Evolutionary conservation across 2,888 invertebrate genomes (phyloP).

Genomic region (Andrena haemorrhoa): DNA sequence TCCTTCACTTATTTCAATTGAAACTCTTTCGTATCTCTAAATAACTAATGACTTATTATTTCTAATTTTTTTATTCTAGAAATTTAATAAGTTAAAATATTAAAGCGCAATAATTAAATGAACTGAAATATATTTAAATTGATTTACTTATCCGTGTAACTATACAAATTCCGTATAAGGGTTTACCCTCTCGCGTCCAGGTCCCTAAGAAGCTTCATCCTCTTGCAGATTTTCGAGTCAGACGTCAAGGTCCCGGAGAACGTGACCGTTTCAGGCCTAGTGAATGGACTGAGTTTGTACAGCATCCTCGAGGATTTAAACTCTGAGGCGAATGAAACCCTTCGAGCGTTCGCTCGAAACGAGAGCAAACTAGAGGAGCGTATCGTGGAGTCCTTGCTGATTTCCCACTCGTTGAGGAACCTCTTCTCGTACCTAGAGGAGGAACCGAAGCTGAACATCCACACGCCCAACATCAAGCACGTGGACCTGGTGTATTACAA

Average conservation of each 20-base stretch:
- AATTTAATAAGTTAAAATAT: too few species aligned
- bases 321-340: neutral
- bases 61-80: too few species aligned
- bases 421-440: constrained; percentile 75
- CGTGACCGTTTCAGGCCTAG: constrained; percentile 51
- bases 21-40: too few species aligned
- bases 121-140: neutral
- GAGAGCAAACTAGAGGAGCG: constrained; percentile 56
- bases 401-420: constrained; percentile 48
- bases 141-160: too few species aligned
- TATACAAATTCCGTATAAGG: too few species aligned
- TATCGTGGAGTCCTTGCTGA: constrained; percentile 35
- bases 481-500: constrained; percentile 57
- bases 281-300: constrained; percentile 66
- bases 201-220: too few species aligned
- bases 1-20: neutral
- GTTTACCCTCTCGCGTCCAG: too few species aligned
- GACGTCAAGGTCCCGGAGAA: constrained; percentile 51
- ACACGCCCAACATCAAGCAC: constrained; percentile 62
- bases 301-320: constrained; percentile 29
- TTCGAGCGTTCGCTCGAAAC: constrained; percentile 29
- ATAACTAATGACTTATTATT: too few species aligned
- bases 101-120: neutral
- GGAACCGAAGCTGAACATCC: constrained; percentile 66
- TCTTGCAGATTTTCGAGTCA: constrained; percentile 69